phyloP scores from a whole-genome alignment of 1,140 invertebrate species.

The Temnothorax longispinosus region DNA sequence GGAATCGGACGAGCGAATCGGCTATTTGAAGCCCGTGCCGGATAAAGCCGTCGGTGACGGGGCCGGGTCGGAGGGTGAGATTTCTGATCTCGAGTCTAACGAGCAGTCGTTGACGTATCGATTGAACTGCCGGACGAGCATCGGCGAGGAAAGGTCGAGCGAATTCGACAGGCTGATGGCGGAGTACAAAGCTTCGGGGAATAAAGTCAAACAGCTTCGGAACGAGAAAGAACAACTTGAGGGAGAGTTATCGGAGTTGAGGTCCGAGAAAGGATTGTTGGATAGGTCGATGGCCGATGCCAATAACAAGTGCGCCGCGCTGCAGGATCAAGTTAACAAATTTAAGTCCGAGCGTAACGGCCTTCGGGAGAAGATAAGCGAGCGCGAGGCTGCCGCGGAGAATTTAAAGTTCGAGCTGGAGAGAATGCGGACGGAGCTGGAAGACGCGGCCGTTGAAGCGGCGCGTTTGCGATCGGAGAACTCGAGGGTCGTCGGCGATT shows the following conservation, averaged over 20 bases:
- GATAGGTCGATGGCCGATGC: neutral
- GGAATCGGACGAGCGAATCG: conserved; percentile 3
- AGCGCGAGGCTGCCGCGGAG: conserved; percentile 6
- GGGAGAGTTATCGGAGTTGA: conserved; percentile 40
- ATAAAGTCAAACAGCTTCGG: conserved; percentile 43
- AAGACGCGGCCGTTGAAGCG: neutral
- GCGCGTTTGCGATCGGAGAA: conserved; percentile 48
- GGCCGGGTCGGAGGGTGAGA: neutral
- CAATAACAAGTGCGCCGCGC: conserved; percentile 16
- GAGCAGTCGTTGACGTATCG: conserved; percentile 37
- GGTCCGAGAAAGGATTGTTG: conserved; percentile 27
- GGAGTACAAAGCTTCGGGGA: conserved; percentile 35
- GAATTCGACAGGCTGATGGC: conserved; percentile 33
- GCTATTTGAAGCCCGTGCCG: conserved; percentile 11
- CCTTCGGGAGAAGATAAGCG: conserved; percentile 48
- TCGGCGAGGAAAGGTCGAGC: neutral
- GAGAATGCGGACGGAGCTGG: conserved; percentile 4
- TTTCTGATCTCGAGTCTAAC: conserved; percentile 40
- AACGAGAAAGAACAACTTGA: conserved; percentile 62
- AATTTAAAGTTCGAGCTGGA: conserved; percentile 35
- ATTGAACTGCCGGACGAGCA: neutral
- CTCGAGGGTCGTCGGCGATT: conserved; percentile 40
- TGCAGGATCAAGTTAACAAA: conserved; percentile 46
- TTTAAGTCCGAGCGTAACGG: conserved; percentile 14
- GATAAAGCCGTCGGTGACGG: conserved; percentile 9